A percentile compares a stretch with the other conserved stretches of the same genome.
These are phyloP conservation scores for Opisthograptis luteolata DNA, from an alignment of 2,888 invertebrate genomes.

Conservation along the genomic window DNA sequence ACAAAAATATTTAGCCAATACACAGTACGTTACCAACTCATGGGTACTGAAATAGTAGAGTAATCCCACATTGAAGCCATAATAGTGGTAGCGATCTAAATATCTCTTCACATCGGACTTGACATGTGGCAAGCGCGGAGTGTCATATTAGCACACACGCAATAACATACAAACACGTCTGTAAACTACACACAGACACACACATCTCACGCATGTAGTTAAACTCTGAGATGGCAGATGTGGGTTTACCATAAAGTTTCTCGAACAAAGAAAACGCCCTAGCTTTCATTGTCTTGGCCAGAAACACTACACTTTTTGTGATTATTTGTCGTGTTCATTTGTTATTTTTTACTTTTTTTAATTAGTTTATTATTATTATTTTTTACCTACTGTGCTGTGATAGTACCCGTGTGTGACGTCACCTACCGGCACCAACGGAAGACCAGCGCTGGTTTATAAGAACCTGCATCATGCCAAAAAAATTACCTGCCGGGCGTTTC, in stretches of 20 bases:
- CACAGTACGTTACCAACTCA: not conserved
- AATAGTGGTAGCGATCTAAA: conserved; percentile 7
- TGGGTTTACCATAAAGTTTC: not conserved
- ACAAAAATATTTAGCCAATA: too few species aligned
- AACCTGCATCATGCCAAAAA: too few species aligned
- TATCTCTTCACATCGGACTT: conserved; percentile 42
- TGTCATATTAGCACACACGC: conserved; percentile 19
- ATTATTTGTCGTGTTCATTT: too few species aligned
- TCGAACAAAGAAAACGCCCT: not conserved
- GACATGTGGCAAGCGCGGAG: conserved; percentile 46
- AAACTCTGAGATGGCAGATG: conserved; percentile 7
- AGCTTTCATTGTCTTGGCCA: not conserved
- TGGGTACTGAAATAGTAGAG: not conserved
- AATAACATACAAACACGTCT: not conserved
- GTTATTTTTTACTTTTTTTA: too few species aligned
- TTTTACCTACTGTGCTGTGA: too few species aligned
- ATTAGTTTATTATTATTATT: too few species aligned
- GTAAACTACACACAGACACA: not conserved
- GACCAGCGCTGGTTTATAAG: too few species aligned
- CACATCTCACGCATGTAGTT: not conserved
- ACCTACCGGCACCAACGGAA: too few species aligned
- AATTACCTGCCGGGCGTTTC: too few species aligned
- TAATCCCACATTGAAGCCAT: conserved; percentile 19
- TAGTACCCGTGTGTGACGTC: too few species aligned
- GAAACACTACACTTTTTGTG: too few species aligned